Percentiles rank a stretch among this genome's conserved stretches.
phyloP scores from a whole-genome alignment of 2,888 invertebrate genomes.

The Ophion slaviceki region DNA sequence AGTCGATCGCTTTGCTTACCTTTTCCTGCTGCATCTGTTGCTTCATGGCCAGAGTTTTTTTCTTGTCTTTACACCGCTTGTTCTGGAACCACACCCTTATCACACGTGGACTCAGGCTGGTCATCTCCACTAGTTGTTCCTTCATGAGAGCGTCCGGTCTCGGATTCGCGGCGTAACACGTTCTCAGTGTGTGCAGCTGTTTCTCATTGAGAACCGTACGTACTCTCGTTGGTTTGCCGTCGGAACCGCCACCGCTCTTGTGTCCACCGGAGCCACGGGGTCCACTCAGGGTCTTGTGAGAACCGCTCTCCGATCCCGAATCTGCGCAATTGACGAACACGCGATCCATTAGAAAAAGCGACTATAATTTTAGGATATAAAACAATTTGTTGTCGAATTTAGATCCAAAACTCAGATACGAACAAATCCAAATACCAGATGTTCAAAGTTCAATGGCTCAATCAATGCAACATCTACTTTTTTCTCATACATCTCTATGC shows the following conservation, averaged over 20 bases:
- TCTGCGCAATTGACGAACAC: slow-evolving; percentile 85
- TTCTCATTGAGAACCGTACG: slow-evolving; percentile 99
- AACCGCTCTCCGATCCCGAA: slow-evolving; percentile 96
- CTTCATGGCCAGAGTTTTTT: slow-evolving; percentile 97
- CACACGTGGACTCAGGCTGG: slow-evolving; percentile 97
- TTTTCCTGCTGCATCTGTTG: slow-evolving; percentile 99
- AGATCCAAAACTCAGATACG: too few species aligned
- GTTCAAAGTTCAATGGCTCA: too few species aligned
- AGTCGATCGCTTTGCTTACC: slow-evolving; percentile 86
- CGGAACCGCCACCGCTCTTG: slow-evolving; percentile 86
- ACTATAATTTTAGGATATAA: background rate
- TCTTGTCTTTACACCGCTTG: slow-evolving; percentile 98
- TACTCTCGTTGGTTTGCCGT: slow-evolving; percentile 99
- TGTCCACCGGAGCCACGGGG: slow-evolving; percentile 85
- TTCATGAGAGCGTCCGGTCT: slow-evolving; percentile 99
- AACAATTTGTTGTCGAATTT: slow-evolving; percentile 14
- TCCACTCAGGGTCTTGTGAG: slow-evolving; percentile 90
- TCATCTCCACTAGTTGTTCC: slow-evolving; percentile 99
- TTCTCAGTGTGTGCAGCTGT: slow-evolving; percentile 98
- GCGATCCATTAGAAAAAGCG: slow-evolving; percentile 28
- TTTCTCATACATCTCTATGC: too few species aligned
- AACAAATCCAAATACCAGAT: too few species aligned
- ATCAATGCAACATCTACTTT: too few species aligned
- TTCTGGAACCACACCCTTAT: slow-evolving; percentile 99
- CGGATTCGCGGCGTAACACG: slow-evolving; percentile 99